A percentile compares a stretch with the other conserved stretches of the same genome.
These are phyloP conservation scores for Aplodontia rufa DNA, from an alignment of 2,113 vertebrate genomes.

Conservation along the genomic window DNA sequence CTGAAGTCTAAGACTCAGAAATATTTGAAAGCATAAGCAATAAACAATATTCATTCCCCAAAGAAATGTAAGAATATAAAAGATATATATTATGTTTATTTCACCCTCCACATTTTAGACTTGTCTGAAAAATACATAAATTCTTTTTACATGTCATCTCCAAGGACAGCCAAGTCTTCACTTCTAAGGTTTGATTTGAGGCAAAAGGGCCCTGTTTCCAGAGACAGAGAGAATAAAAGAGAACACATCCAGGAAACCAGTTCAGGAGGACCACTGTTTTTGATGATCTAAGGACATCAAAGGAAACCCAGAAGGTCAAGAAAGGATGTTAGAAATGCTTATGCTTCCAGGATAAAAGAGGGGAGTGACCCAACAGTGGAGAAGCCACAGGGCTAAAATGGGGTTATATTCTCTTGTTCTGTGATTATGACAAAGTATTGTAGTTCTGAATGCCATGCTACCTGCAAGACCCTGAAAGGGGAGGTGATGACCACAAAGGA, in stretches of 20 bases:
- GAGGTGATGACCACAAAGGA: background rate
- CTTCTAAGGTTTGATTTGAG: conserved; percentile 38
- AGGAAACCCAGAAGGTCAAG: background rate
- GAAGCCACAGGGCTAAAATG: fast-evolving
- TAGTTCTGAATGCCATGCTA: background rate
- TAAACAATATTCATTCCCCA: background rate
- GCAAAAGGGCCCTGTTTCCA: background rate
- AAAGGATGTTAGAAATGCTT: background rate
- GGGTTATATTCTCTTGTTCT: background rate
- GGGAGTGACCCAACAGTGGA: background rate
- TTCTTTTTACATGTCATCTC: background rate
- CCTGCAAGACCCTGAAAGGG: background rate
- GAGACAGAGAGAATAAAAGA: background rate
- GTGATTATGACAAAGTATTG: background rate
- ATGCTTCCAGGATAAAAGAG: background rate
- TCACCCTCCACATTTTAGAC: background rate
- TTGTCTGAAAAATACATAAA: background rate
- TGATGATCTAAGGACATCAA: conserved; percentile 22
- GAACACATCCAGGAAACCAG: background rate
- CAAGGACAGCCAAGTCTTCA: background rate
- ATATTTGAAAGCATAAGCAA: background rate
- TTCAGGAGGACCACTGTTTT: background rate
- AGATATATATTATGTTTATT: background rate
- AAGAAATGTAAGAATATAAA: background rate
- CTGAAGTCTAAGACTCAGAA: background rate